Evolutionary conservation across 2,797 vertebrate genomes (phyloP), one percentile per base, ranked within the genome.

Genomic region (Spatula versicolor): DNA sequence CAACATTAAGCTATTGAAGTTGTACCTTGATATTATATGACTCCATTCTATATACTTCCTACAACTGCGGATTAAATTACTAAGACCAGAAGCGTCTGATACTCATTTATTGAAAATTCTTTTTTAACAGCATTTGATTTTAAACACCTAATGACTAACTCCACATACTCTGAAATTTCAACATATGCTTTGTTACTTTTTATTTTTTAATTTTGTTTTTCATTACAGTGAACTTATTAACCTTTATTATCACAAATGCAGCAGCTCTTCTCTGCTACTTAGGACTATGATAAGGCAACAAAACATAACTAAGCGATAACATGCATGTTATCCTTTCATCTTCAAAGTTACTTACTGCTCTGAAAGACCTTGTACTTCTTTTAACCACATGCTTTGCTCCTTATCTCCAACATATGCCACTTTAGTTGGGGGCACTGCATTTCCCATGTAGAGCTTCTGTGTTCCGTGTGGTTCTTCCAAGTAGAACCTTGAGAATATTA

Each of bases 281-380:
- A 80, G 8, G 19, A 45, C n/a, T 85, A 48, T 59, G 84, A 86
- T 8, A 66, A 16, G 92, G 48, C 35, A 85, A 73, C 10, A 88
- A 82, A 84, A 69, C 37, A 71, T 4, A 73, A 13, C 21, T 58
- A 67, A 90, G 33, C 15, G n/a, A 81, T 10, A 79, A 90, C 85
- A 83, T 43, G 28, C 30, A 60, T 79, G 55, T 39, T 69, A 86
- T 8, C 74, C 45, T 82, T 83, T 5, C 22, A 80, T 73, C 92
- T 82, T 54, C 41, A 30, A 76, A 73, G 17, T 95, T 50, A 95
- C 99, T 98, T 98, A 99, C 99, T 98, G 94, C 97, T 99, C 99
- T 78, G 98, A 98, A 97, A 99, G 97, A 96, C 98, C 98, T 95
- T 99, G 99, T 71, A 99, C 97, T 18, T 99, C 99, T 97, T 99